Evolutionary conservation across 2,888 invertebrate genomes (phyloP), one percentile per base, ranked within the genome.

Genomic region (Andrena fulva): DNA sequence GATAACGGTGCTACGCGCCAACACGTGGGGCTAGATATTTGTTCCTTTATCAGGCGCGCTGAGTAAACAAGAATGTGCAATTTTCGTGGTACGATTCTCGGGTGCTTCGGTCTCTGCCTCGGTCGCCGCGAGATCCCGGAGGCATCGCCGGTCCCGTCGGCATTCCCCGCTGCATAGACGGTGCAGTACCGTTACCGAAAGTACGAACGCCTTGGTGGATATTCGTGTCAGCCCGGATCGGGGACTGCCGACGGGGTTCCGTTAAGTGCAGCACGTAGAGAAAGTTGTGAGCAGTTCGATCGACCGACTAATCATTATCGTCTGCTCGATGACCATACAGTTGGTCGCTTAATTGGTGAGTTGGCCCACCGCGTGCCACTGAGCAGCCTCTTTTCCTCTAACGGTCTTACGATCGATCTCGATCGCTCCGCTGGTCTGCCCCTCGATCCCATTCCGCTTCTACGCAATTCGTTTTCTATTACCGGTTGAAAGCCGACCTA

Each of bases 61-160:
- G 83, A 80, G 84, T 87, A 85, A 90, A 89, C 82, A 86, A 82
- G 79, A 79, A 85, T 85, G 86, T 90, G 87, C 89, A 89, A 87
- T 76, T 86, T 76, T 76, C 71, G 60, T n/a, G 67, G 42, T 60
- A 52, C 24, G 33, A 56, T 31, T 72, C 70, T 60, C 20, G 63
- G 63, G 35, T 20, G 35, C 20, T 52, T 70, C 52, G 82, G 20
- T 63, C 59, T 59, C 50, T n/a, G 31, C 29, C 33, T 42, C 66
- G 66, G 16, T 31, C 33, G 20, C 63, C 50, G 35, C 12, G 27
- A 24, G 5, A n/a, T 6, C 10, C 29, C n/a, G 16, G n/a, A 33
- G 12, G 12, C 42, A 42, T 3, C 12, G 42, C 42, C 48, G 24
- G 20, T 35, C 10, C 4, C 29, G 4, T 8, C 3, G 29, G 27